Conservation (phyloP, 2,888 invertebrate species). For the Eumacrocentrus americanus region DNA sequence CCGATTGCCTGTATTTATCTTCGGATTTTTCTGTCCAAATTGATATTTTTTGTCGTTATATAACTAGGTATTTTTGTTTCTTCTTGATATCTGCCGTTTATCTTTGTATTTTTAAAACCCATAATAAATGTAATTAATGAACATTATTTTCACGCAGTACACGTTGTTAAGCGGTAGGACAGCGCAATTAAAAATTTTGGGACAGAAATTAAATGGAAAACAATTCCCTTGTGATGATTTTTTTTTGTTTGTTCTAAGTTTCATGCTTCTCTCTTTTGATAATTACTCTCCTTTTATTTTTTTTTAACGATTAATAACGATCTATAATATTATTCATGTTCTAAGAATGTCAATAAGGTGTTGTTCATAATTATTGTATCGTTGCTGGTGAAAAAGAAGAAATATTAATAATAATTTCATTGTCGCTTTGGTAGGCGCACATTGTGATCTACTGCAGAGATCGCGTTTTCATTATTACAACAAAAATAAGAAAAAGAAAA, state of each 20-base stretch:
- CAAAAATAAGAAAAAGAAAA: constrained; percentile 13
- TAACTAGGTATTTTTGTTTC: neutral
- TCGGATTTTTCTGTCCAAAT: constrained; percentile 33
- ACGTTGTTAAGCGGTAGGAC: constrained; percentile 44
- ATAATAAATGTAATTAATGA: neutral
- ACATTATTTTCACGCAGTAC: neutral
- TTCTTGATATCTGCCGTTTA: neutral
- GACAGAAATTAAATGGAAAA: constrained; percentile 47
- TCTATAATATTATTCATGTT: neutral
- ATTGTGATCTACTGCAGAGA: neutral
- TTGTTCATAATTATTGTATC: too few relatives aligned
- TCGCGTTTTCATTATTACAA: neutral
- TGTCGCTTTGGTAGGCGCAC: constrained; percentile 12
- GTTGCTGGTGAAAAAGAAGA: neutral
- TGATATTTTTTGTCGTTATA: constrained; percentile 30
- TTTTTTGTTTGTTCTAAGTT: too few relatives aligned
- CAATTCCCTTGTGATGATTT: constrained; percentile 1
- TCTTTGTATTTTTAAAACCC: constrained; percentile 3
- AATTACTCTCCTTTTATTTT: too few relatives aligned
- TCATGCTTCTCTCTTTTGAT: too few relatives aligned
- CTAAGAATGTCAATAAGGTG: too few relatives aligned
- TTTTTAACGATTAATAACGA: too few relatives aligned
- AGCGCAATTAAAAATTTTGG: constrained; percentile 45
- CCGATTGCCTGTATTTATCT: constrained; percentile 34
- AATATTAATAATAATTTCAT: neutral